Evolutionary conservation across 2,113 vertebrate genomes (phyloP).

Genomic region (Papio anubis): DNA sequence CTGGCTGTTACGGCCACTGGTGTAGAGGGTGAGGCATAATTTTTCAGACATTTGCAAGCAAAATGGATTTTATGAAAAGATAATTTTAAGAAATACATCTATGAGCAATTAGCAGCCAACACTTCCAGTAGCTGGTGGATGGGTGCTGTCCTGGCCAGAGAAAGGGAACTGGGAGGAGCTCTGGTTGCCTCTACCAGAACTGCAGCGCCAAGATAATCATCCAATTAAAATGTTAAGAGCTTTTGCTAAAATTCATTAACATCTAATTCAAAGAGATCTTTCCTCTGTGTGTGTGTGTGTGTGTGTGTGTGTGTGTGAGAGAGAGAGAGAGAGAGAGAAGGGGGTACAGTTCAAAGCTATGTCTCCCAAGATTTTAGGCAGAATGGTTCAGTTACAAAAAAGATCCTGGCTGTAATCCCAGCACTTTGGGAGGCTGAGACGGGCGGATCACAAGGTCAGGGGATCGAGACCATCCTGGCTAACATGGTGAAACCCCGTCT

Average conservation of each 20-base stretch:
- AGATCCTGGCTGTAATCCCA: too few relatives aligned
- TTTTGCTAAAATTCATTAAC: slow-evolving; percentile 41
- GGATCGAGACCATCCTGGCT: too few relatives aligned
- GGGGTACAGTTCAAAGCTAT: background rate
- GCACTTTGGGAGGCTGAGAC: too few relatives aligned
- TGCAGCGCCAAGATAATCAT: background rate
- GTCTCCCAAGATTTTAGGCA: background rate
- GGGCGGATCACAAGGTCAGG: too few relatives aligned
- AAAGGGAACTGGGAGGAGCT: background rate
- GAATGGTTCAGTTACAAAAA: background rate
- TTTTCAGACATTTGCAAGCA: background rate
- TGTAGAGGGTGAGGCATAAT: background rate
- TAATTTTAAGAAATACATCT: background rate
- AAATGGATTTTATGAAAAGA: background rate
- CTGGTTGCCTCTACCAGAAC: background rate
- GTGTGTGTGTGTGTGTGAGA: background rate
- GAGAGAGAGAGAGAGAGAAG: background rate
- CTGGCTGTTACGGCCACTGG: background rate
- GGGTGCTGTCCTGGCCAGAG: background rate
- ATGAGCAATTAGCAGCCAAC: background rate
- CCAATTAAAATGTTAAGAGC: background rate
- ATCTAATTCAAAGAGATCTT: background rate
- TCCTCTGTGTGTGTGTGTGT: too few relatives aligned
- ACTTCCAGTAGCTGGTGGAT: background rate
- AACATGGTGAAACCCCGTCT: too few relatives aligned